A percentile compares a stretch with the other conserved stretches of the same genome.
These are phyloP conservation scores for Zaprionus inermis DNA, from an alignment of 1,140 invertebrate species.

Conservation along the genomic window DNA sequence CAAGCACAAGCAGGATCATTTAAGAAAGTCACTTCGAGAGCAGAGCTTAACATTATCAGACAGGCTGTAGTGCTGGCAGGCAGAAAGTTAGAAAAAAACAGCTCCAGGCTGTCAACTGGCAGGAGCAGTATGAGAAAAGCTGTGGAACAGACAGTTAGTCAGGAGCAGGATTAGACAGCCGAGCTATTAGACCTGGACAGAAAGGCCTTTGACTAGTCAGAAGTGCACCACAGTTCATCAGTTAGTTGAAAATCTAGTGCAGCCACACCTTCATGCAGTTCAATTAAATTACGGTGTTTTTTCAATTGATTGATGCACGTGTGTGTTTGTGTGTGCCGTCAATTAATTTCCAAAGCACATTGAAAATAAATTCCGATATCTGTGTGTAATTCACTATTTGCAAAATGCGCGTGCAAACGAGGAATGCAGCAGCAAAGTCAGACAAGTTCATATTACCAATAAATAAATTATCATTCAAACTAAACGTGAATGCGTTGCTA, in stretches of 20 bases:
- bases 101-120: too few species aligned
- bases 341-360: background rate
- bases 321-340: background rate
- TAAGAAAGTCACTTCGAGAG: too few species aligned
- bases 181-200: too few species aligned
- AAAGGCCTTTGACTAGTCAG: background rate
- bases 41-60: too few species aligned
- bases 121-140: too few species aligned
- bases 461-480: conserved; percentile 9
- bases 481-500: conserved; percentile 11
- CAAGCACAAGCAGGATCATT: too few species aligned
- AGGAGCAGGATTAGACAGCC: too few species aligned
- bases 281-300: background rate
- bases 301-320: background rate
- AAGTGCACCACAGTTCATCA: background rate
- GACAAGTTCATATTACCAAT: conserved; percentile 3
- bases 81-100: too few species aligned
- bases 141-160: too few species aligned
- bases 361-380: background rate
- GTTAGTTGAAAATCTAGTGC: too few species aligned
- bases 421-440: background rate
- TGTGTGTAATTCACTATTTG: background rate
- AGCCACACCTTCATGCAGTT: background rate
- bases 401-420: background rate
- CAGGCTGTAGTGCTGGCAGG: too few species aligned